Evolutionary conservation across 2,797 vertebrate species (phyloP).

Genomic region (Enteromius afrohamiltoni): DNA sequence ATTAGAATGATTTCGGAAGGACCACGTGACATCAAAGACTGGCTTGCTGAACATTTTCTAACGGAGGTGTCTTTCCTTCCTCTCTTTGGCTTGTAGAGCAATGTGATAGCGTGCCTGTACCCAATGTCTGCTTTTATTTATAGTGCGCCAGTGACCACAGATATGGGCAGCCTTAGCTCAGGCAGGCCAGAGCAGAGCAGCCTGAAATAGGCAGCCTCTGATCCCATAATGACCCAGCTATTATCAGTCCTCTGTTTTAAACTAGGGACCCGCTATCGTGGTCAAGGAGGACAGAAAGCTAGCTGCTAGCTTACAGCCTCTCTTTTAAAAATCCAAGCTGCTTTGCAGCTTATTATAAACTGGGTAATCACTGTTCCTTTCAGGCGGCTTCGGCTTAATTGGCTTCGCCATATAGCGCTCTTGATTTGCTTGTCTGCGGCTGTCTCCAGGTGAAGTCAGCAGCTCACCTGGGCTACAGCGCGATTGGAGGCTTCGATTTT

Average conservation of each 20-base stretch:
- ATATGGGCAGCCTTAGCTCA: conserved; percentile 47
- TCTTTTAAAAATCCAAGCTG: conserved; percentile 70
- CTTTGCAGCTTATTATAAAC: conserved; percentile 73
- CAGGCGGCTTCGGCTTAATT: conserved; percentile 58
- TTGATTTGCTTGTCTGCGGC: conserved; percentile 29
- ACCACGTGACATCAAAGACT: background rate
- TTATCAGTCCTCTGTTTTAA: conserved; percentile 70
- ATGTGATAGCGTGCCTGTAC: conserved; percentile 55
- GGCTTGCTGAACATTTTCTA: background rate
- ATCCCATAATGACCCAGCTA: conserved; percentile 76
- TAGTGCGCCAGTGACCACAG: conserved; percentile 62
- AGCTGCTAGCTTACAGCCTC: conserved; percentile 50
- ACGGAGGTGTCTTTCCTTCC: conserved; percentile 15
- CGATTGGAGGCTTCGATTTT: background rate
- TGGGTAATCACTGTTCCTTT: conserved; percentile 63
- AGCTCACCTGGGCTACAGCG: background rate
- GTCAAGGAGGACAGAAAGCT: conserved; percentile 59
- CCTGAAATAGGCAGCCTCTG: conserved; percentile 75
- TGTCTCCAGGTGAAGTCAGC: background rate
- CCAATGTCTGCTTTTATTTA: conserved; percentile 75
- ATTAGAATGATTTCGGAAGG: background rate
- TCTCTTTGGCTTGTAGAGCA: conserved; percentile 60
- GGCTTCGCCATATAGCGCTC: conserved; percentile 39
- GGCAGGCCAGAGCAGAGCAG: conserved; percentile 69
- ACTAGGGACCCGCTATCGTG: conserved; percentile 52